Evolutionary conservation across 2,888 invertebrate species (phyloP).

Genomic region (Sepioteuthis lessoniana): DNA sequence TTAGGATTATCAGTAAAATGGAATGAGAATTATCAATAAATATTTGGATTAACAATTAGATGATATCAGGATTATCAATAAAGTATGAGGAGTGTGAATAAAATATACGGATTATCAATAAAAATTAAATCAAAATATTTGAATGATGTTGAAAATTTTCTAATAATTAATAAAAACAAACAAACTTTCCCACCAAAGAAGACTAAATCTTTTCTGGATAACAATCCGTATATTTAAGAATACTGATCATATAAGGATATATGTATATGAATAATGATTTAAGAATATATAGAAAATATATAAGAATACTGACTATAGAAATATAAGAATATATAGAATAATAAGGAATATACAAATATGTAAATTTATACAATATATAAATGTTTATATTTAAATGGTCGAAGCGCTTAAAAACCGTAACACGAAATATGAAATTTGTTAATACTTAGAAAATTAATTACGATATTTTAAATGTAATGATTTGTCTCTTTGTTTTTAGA

Average conservation of each 20-base stretch:
- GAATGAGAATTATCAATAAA: too few relatives aligned
- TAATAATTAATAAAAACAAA: too few relatives aligned
- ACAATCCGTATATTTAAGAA: background rate
- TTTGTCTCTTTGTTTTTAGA: background rate
- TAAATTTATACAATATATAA: background rate
- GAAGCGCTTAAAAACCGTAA: background rate
- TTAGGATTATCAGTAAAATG: too few relatives aligned
- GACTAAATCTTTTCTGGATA: background rate
- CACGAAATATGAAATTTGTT: background rate
- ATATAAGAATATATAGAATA: background rate
- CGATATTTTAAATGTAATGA: background rate
- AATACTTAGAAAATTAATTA: background rate
- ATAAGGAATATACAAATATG: background rate
- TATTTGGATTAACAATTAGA: too few relatives aligned
- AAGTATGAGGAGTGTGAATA: too few relatives aligned
- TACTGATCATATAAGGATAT: background rate
- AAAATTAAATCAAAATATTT: too few relatives aligned
- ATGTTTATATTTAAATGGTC: background rate
- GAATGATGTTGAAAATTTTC: too few relatives aligned
- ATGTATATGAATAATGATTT: background rate
- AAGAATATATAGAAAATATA: background rate
- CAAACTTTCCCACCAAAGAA: too few relatives aligned
- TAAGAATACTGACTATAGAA: background rate
- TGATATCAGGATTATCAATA: too few relatives aligned
- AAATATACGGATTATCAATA: too few relatives aligned